A percentile compares a stretch with the other conserved stretches of the same genome.
phyloP scores from a whole-genome alignment of 35 echinoderm and acorn worm species.

The Apostichopus japonicus region DNA sequence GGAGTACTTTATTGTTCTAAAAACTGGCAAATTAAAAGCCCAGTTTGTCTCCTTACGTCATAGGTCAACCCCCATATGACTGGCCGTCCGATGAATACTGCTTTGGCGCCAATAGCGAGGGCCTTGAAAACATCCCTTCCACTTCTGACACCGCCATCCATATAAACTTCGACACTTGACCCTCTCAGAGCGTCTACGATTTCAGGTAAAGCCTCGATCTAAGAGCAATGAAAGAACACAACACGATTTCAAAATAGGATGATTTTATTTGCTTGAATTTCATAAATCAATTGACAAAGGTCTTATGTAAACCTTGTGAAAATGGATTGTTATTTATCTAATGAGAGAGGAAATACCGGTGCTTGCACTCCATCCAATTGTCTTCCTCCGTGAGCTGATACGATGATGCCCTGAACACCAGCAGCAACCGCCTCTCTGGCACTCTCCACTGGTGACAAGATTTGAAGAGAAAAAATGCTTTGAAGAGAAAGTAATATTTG shows the following conservation, averaged over 20 bases:
- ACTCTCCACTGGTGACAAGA: conserved; percentile 28
- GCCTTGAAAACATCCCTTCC: conserved; percentile 44
- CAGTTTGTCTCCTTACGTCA: background rate
- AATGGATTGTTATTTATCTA: too few relatives aligned
- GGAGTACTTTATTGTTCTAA: too few relatives aligned
- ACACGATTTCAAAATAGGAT: background rate
- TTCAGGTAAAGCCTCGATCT: conserved; percentile 31
- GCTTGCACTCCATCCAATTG: conserved; percentile 59
- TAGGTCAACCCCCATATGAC: background rate
- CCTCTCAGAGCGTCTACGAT: conserved; percentile 2
- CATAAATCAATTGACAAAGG: background rate
- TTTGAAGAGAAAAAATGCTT: background rate
- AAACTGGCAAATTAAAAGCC: too few relatives aligned
- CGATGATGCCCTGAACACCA: conserved; percentile 60
- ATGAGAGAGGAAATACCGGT: conserved; percentile 30
- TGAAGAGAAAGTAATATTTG: too few relatives aligned
- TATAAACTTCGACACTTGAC: background rate
- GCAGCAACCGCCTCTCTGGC: conserved; percentile 39
- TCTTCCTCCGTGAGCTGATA: conserved; percentile 68
- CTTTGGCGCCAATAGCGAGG: conserved; percentile 31
- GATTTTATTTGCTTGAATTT: background rate
- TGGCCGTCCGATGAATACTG: conserved; percentile 2
- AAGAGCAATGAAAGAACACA: background rate
- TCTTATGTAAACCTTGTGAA: background rate
- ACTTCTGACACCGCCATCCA: conserved; percentile 34